phyloP scores from a whole-genome alignment of 1,140 invertebrate genomes.

The Hormaphis cornu region DNA sequence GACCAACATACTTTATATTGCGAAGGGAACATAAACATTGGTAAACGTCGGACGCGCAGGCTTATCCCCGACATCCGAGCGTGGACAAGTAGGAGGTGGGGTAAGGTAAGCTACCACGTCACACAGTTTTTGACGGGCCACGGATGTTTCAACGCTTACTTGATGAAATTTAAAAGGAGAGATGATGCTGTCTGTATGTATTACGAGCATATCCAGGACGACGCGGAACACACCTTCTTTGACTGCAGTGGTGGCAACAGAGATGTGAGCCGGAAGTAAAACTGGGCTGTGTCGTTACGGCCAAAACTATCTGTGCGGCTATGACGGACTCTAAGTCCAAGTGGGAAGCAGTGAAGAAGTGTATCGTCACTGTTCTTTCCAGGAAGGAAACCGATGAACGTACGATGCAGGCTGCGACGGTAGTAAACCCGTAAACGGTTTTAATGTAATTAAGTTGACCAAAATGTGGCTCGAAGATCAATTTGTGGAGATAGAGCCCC shows the following conservation, averaged over 20 bases:
- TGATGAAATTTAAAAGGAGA: neutral
- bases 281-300: neutral
- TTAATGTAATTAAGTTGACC: too few species aligned
- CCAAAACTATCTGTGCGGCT: neutral
- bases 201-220: neutral
- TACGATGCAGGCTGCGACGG: too few species aligned
- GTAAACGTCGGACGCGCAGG: neutral
- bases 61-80: neutral
- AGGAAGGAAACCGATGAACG: too few species aligned
- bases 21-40: too few species aligned
- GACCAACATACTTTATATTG: too few species aligned
- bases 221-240: neutral
- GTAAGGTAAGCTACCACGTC: neutral
- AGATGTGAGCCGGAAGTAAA: neutral
- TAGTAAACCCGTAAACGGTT: too few species aligned
- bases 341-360: too few species aligned
- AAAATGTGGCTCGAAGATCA: too few species aligned
- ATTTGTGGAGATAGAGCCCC: too few species aligned
- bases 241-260: neutral
- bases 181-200: neutral
- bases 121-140: neutral
- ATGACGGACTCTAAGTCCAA: too few species aligned
- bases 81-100: neutral
- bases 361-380: too few species aligned
- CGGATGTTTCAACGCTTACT: neutral